These are phyloP conservation scores for Euclidia mi DNA, from an alignment of 2,888 invertebrate genomes.

Conservation along the genomic window DNA sequence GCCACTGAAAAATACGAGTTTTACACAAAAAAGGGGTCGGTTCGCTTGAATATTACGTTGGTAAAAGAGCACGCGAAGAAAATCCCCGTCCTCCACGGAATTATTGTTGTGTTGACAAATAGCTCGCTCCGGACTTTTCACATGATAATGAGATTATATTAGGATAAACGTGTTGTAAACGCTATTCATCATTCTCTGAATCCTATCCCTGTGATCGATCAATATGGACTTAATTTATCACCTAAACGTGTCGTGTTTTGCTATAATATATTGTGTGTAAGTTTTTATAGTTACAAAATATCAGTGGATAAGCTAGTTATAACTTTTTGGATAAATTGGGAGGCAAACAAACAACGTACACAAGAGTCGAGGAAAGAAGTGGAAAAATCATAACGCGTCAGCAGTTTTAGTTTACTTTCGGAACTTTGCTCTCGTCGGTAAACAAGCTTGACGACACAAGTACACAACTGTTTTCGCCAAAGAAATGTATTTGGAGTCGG, in stretches of 20 bases:
- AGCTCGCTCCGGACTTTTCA: constrained; percentile 48
- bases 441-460: constrained; percentile 65
- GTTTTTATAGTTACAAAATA: constrained; percentile 5
- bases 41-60: constrained; percentile 66
- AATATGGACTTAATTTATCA: too few relatives aligned
- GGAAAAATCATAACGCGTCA: constrained; percentile 70
- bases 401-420: constrained; percentile 71
- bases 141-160: constrained; percentile 31
- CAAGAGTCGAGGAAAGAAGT: constrained; percentile 56
- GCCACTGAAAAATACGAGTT: constrained; percentile 77
- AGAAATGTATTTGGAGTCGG: constrained; percentile 54
- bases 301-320: constrained; percentile 15
- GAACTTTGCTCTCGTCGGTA: constrained; percentile 70
- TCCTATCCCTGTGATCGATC: too few relatives aligned
- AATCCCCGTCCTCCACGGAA: constrained; percentile 57
- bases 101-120: constrained; percentile 76
- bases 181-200: too few relatives aligned
- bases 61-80: constrained; percentile 63
- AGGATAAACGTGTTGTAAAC: constrained; percentile 10
- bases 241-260: too few relatives aligned
- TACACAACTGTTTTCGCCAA: constrained; percentile 60
- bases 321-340: constrained; percentile 21
- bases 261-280: background rate
- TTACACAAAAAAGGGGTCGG: constrained; percentile 73
- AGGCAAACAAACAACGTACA: constrained; percentile 38